Conservation (phyloP, 2,797 vertebrate genomes). For the Zalophus californianus region DNA sequence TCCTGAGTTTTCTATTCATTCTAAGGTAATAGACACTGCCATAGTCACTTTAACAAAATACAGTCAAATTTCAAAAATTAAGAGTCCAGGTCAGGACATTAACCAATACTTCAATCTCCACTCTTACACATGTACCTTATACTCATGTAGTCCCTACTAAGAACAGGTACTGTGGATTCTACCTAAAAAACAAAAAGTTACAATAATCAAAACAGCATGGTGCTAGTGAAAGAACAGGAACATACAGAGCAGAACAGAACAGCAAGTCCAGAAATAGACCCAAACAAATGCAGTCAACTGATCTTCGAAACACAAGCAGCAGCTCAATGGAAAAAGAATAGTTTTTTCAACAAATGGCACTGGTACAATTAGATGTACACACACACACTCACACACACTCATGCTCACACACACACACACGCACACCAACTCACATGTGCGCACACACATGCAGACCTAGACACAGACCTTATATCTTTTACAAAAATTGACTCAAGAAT, state of each 20-base stretch:
- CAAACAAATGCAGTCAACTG: background rate
- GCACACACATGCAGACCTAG: background rate
- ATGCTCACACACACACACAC: background rate
- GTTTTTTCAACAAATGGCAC: background rate
- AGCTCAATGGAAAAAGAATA: background rate
- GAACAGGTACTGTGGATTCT: background rate
- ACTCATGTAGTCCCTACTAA: background rate
- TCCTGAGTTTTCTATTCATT: conserved; percentile 9
- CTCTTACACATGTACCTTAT: background rate
- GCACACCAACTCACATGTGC: no score
- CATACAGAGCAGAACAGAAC: background rate
- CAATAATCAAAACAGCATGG: background rate
- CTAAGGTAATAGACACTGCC: background rate
- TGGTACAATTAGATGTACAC: background rate
- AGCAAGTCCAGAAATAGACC: background rate
- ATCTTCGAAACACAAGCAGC: background rate
- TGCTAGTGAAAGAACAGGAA: background rate
- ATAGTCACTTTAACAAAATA: background rate
- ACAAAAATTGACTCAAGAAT: conserved; percentile 42
- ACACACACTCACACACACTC: no score
- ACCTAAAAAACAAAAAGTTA: background rate
- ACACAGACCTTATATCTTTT: background rate
- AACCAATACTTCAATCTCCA: background rate
- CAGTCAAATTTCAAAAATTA: background rate
- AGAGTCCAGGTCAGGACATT: background rate